Conservation (phyloP, 92 coral and sea anemone genomes). For the Actinostola sp. region DNA sequence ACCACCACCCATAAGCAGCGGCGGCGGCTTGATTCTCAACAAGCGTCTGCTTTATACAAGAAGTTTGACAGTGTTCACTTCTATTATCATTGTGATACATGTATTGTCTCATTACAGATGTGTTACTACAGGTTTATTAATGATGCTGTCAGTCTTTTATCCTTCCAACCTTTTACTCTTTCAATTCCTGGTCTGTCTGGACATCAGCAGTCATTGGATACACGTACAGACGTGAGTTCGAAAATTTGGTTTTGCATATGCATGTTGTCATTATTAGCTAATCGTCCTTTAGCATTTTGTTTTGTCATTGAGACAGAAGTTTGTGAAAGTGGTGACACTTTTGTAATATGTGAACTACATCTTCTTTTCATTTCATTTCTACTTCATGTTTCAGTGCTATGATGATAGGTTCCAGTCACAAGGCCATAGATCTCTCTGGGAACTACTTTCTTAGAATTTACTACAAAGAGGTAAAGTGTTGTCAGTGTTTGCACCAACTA, state of each 20-base stretch:
- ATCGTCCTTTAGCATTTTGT: not conserved
- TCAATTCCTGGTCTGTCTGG: conserved; percentile 85
- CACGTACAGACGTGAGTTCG: conserved; percentile 81
- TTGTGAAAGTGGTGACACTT: no score
- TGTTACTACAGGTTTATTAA: conserved; percentile 84
- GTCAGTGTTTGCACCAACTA: no score
- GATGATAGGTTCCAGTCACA: conserved; percentile 95
- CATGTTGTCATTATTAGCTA: not conserved
- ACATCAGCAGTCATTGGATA: conserved; percentile 93
- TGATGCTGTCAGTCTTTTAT: conserved; percentile 85
- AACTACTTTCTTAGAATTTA: conserved; percentile 85
- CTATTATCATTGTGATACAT: not conserved
- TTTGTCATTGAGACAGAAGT: no score
- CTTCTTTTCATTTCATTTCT: not conserved
- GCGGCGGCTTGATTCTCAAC: not conserved
- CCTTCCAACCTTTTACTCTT: conserved; percentile 77
- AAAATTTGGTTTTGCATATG: not conserved
- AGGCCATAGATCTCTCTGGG: conserved; percentile 83
- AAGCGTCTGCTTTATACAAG: no score
- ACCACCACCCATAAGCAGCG: no score
- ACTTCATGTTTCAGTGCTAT: conserved; percentile 61
- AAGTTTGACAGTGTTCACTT: not conserved
- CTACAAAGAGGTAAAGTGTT: conserved; percentile 63
- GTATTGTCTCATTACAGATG: no score
- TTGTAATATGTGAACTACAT: not conserved